These are phyloP conservation scores for Achroia grisella DNA, from an alignment of 1,140 invertebrate genomes.

Conservation along the genomic window DNA sequence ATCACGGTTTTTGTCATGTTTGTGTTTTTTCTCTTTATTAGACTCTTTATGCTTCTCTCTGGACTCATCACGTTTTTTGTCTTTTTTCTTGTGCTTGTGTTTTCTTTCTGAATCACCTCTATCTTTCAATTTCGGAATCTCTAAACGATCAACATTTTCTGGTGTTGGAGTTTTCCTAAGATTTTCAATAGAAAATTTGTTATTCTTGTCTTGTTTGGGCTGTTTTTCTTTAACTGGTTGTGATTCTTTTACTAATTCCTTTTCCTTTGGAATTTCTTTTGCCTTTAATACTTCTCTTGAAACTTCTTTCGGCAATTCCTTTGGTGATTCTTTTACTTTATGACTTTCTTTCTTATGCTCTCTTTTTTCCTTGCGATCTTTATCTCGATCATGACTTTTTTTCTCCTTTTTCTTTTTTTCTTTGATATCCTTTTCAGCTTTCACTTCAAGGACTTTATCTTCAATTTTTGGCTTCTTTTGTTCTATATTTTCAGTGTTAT, in stretches of 20 bases:
- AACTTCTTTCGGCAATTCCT: conserved; percentile 62
- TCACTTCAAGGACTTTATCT: conserved; percentile 60
- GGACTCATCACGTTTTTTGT: conserved; percentile 71
- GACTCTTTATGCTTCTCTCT: conserved; percentile 74
- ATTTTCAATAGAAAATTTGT: conserved; percentile 67
- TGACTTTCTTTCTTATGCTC: conserved; percentile 72
- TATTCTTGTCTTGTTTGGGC: conserved; percentile 58
- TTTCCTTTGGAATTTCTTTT: conserved; percentile 63
- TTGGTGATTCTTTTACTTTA: conserved; percentile 68
- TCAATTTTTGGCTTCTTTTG: conserved; percentile 56
- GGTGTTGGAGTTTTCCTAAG: conserved; percentile 57
- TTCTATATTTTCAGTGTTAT: conserved; percentile 57
- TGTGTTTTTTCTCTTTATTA: conserved; percentile 75
- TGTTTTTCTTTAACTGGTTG: conserved; percentile 59
- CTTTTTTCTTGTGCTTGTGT: conserved; percentile 74
- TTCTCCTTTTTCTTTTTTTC: conserved; percentile 73
- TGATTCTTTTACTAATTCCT: conserved; percentile 51
- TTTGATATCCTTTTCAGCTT: conserved; percentile 49
- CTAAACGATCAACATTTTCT: conserved; percentile 44
- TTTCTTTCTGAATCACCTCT: conserved; percentile 65
- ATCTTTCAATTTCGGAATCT: conserved; percentile 64
- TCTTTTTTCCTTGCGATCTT: conserved; percentile 71
- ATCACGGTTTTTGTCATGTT: conserved; percentile 74
- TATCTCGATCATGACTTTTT: conserved; percentile 71
- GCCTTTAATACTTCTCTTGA: conserved; percentile 56